phyloP scores from a whole-genome alignment of 2,113 vertebrate species.

The Barnardius zonarius region DNA sequence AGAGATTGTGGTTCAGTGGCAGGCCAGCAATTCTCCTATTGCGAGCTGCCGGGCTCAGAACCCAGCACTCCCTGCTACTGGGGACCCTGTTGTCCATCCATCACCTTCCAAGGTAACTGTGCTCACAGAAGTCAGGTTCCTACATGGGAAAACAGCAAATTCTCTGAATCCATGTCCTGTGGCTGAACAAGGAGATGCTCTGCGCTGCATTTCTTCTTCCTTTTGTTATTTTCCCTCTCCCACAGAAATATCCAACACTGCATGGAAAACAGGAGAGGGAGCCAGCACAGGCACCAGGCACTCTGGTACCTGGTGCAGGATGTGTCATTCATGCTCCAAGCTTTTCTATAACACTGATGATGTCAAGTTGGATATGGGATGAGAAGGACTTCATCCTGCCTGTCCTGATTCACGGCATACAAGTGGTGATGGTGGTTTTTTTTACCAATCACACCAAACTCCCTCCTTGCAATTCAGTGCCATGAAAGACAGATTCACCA shows the following conservation, averaged over 20 bases:
- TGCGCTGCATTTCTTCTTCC: neutral
- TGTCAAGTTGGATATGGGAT: neutral
- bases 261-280: neutral
- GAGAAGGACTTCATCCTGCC: neutral
- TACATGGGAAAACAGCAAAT: neutral
- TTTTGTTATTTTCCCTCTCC: neutral
- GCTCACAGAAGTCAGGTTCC: neutral
- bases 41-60: neutral
- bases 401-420: neutral
- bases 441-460: neutral
- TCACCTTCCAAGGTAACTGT: neutral
- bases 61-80: neutral
- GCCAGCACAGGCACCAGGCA: neutral
- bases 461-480: neutral
- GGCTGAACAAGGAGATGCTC: neutral
- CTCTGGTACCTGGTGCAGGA: neutral
- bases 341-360: neutral
- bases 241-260: neutral
- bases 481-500: neutral
- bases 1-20: neutral
- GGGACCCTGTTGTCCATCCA: neutral
- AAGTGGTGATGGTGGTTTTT: neutral
- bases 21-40: neutral
- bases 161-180: neutral
- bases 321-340: neutral